A percentile compares a stretch with the other conserved stretches of the same genome.
Evolutionary conservation across 2,888 invertebrate genomes (phyloP).

Genomic region (Nomada lathburiana): DNA sequence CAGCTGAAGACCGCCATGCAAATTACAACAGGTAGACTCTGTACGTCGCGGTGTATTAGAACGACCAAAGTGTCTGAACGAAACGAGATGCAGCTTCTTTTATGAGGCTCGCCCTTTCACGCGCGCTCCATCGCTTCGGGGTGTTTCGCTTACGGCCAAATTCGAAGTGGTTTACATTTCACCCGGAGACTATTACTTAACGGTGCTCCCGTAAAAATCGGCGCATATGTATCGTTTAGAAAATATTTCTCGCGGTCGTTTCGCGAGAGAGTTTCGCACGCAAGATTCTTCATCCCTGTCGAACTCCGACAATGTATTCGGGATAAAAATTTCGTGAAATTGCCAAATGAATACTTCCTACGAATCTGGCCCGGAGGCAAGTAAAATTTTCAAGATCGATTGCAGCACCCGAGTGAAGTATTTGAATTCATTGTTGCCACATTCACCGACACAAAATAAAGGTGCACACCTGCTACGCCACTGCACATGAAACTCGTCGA

Average conservation of each 20-base stretch:
- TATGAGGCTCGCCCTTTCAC: conserved; percentile 70
- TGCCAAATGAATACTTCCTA: too few relatives aligned
- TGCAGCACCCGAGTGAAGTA: too few relatives aligned
- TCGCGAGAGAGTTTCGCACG: conserved; percentile 2
- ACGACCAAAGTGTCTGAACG: conserved; percentile 41
- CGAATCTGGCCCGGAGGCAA: too few relatives aligned
- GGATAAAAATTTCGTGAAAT: neutral
- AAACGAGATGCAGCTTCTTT: conserved; percentile 64
- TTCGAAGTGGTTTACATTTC: conserved; percentile 53
- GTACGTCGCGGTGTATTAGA: conserved; percentile 15
- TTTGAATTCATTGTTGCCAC: too few relatives aligned
- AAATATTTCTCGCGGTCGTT: neutral
- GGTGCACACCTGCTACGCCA: conserved; percentile 4
- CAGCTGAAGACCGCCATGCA: neutral
- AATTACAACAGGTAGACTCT: neutral
- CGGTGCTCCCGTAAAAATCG: conserved; percentile 17
- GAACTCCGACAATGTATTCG: neutral
- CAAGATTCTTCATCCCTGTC: neutral
- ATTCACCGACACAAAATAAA: neutral
- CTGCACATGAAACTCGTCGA: conserved; percentile 21
- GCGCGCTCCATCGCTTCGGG: conserved; percentile 57
- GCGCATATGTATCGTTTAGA: neutral
- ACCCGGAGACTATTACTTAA: conserved; percentile 49
- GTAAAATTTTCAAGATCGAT: too few relatives aligned
- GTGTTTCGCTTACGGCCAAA: conserved; percentile 61